phyloP scores from a whole-genome alignment of 2,888 invertebrate species.

The Mimumesa dahlbomi region DNA sequence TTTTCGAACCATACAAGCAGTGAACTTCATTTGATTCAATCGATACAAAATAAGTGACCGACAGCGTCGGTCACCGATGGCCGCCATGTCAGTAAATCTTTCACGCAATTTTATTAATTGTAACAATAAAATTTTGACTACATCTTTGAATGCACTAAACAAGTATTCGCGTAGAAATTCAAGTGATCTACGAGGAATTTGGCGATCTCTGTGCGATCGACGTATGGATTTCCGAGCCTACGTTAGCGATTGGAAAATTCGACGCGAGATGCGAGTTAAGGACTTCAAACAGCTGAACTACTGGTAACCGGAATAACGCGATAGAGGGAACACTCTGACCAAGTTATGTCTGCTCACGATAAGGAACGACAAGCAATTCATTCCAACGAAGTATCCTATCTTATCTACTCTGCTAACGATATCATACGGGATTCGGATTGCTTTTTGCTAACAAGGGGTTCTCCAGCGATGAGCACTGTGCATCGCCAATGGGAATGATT shows the following conservation, averaged over 20 bases:
- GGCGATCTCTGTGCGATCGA: conserved; percentile 1
- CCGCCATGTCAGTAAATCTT: too few relatives aligned
- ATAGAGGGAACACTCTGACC: conserved; percentile 38
- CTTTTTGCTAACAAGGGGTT: conserved; percentile 31
- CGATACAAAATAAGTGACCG: too few relatives aligned
- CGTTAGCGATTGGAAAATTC: conserved; percentile 19
- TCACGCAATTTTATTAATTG: too few relatives aligned
- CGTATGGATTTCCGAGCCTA: not conserved
- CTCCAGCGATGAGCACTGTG: conserved; percentile 18
- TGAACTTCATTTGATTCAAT: too few relatives aligned
- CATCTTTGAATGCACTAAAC: too few relatives aligned
- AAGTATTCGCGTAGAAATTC: too few relatives aligned
- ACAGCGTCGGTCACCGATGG: too few relatives aligned
- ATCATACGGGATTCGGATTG: conserved; percentile 61
- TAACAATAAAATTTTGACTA: too few relatives aligned
- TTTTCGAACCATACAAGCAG: too few relatives aligned
- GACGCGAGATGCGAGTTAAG: conserved; percentile 26
- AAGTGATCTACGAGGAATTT: too few relatives aligned
- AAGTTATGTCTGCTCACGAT: conserved; percentile 69
- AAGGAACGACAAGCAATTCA: conserved; percentile 69
- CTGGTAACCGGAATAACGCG: conserved; percentile 32
- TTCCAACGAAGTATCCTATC: conserved; percentile 64
- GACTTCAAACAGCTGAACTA: conserved; percentile 23
- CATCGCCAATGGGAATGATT: conserved; percentile 19
- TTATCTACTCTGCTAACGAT: conserved; percentile 66